Evolutionary conservation across 2,888 invertebrate species (phyloP), one percentile per base, ranked within the genome.

Genomic region (Eucriotettix oculatus): DNA sequence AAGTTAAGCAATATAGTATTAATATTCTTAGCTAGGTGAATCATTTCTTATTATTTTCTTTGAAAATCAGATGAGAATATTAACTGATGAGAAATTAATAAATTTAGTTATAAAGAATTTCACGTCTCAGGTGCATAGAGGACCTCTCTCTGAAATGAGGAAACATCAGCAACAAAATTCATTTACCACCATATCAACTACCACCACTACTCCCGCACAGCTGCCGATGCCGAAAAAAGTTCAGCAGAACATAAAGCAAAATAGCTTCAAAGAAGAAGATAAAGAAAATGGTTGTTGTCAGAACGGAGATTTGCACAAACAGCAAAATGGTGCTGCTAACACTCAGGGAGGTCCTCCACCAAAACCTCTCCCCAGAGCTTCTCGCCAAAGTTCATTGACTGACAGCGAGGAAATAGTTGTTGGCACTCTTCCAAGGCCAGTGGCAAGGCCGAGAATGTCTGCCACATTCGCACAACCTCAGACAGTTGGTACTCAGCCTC

Each of bases 321-420:
- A 65, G 41, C 65, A 65, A 16, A 59, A 48, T 48, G 48, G 48
- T 48, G 48, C 48, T 12, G 48, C 3, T 48, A 48, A 48, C 48
- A 12, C 48, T 48, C n/a, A 14, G 56, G 29, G 29, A 29, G 29
- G 29, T 29, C 29, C 29, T 29, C 84, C 86, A 1, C 90, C 90
- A 0, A 90, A 89, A 71, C 90, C 90, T 14, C 75, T 90, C 74
- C 90, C 90, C 0, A 79, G 90, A 67, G 84, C 86, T 0, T 88
- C 83, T 54, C 77, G 84, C 67, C 78, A 83, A 53, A 81, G 81
- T 68, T 84, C 89, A 14, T 79, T 90, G 60, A 85, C 86, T 1
- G 89, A 89, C 68, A 78, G 79, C 11, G 80, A 81, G 40, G 70
- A 59, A 42, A 43, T 52, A 10, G 52, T 58, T 42, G 58, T 56